These are phyloP conservation scores for Paramormyrops kingsleyae DNA, from an alignment of 2,113 vertebrate species.

Conservation along the genomic window DNA sequence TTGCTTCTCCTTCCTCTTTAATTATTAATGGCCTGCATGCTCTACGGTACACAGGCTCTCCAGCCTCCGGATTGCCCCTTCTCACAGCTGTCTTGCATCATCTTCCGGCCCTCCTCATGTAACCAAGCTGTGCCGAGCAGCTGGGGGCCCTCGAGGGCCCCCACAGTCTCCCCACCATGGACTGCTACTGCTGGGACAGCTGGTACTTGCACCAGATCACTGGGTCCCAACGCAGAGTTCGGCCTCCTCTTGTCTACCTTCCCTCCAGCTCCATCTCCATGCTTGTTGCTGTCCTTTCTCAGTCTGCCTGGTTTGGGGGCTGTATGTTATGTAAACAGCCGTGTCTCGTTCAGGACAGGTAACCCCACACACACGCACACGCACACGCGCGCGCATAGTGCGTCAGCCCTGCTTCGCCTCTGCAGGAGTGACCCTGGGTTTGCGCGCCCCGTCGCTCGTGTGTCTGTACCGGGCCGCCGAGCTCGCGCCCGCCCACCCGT, in stretches of 20 bases:
- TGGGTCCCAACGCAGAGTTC: neutral
- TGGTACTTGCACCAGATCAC: neutral
- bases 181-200: neutral
- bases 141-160: conserved; percentile 18
- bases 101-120: conserved; percentile 28
- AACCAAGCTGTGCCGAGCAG: conserved; percentile 28
- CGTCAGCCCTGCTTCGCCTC: neutral
- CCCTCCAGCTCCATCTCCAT: neutral
- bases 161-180: neutral
- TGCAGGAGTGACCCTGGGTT: neutral
- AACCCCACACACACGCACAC: neutral
- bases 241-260: neutral
- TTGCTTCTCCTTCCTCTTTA: conserved; percentile 42
- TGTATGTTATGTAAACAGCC: neutral
- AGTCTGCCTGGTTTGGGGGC: neutral
- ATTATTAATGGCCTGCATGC: conserved; percentile 52
- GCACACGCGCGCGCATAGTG: neutral
- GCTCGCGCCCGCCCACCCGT: neutral
- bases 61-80: conserved; percentile 46
- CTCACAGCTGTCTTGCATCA: conserved; percentile 46
- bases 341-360: neutral
- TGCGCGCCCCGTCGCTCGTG: neutral
- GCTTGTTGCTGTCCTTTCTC: neutral
- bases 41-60: conserved; percentile 38
- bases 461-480: neutral